Percentiles rank a stretch among this genome's conserved stretches.
phyloP scores from a whole-genome alignment of 1,140 invertebrate genomes.

The Cydia fagiglandana region DNA sequence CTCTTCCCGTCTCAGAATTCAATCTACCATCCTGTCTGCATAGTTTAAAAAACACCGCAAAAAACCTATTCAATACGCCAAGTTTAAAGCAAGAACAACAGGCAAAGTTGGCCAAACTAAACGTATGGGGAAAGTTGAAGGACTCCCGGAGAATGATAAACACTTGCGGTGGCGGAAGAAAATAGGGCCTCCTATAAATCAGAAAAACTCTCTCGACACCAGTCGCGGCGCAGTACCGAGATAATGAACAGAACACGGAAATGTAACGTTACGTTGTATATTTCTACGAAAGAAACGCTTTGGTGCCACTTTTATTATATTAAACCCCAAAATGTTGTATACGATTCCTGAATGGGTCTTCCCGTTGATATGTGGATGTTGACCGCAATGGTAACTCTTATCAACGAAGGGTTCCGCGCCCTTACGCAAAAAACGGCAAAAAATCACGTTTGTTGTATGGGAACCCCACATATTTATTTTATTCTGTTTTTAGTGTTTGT shows the following conservation, averaged over 20 bases:
- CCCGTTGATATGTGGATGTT: too few relatives aligned
- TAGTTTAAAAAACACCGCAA: background rate
- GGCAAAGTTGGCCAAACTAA: slow-evolving; percentile 32
- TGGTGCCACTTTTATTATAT: background rate
- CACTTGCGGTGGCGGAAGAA: slow-evolving; percentile 17
- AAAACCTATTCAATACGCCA: slow-evolving; percentile 5
- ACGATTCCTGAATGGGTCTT: too few relatives aligned
- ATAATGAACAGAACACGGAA: background rate
- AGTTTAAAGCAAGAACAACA: slow-evolving; percentile 26
- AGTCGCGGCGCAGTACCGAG: background rate
- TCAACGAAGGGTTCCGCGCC: too few relatives aligned
- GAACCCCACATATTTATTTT: too few relatives aligned
- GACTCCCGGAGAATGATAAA: slow-evolving; percentile 51
- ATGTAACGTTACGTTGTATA: background rate
- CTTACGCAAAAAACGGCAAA: too few relatives aligned
- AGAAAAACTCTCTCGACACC: slow-evolving; percentile 27
- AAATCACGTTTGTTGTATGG: too few relatives aligned
- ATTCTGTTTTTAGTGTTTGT: too few relatives aligned
- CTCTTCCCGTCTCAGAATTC: background rate
- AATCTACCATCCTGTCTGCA: slow-evolving; percentile 1
- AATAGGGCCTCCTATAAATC: slow-evolving; percentile 22
- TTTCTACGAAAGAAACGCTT: background rate
- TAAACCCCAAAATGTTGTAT: too few relatives aligned
- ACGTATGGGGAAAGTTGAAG: slow-evolving; percentile 49
- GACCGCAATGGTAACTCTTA: too few relatives aligned